A percentile compares a stretch with the other conserved stretches of the same genome.
phyloP scores from a whole-genome alignment of 2,797 vertebrate genomes.

The Enteromius anoplus region DNA sequence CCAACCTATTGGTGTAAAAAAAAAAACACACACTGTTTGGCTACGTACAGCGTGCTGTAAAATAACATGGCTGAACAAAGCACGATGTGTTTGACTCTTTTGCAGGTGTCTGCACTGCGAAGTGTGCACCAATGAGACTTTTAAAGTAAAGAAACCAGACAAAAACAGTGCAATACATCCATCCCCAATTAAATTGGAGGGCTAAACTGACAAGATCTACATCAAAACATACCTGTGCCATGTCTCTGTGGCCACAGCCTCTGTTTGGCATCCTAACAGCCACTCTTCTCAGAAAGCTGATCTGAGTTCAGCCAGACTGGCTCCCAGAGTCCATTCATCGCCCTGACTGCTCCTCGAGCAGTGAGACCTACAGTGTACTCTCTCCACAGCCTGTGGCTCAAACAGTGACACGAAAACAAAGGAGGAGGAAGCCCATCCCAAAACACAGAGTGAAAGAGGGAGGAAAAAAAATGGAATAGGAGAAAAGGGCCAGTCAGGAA shows the following conservation, averaged over 20 bases:
- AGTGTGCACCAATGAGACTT: neutral
- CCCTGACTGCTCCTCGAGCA: slow-evolving; percentile 26
- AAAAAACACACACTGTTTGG: neutral
- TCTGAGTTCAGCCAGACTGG: slow-evolving; percentile 32
- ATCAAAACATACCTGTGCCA: slow-evolving; percentile 56
- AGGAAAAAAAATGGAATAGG: slow-evolving; percentile 12
- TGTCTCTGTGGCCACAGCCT: slow-evolving; percentile 48
- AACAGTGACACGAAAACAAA: slow-evolving; percentile 45
- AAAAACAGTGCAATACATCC: neutral
- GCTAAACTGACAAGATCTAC: neutral
- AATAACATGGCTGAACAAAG: slow-evolving; percentile 43
- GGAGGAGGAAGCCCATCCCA: slow-evolving; percentile 53
- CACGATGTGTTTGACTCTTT: slow-evolving; percentile 16
- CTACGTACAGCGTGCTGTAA: slow-evolving; percentile 5
- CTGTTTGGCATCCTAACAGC: slow-evolving; percentile 42
- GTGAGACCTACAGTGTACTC: slow-evolving; percentile 36
- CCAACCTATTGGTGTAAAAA: slow-evolving; percentile 1
- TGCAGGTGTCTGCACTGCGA: neutral
- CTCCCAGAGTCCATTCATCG: slow-evolving; percentile 23
- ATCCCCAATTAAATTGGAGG: neutral
- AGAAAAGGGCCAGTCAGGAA: slow-evolving; percentile 53
- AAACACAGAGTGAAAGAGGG: slow-evolving; percentile 28
- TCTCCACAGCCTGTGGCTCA: slow-evolving; percentile 28
- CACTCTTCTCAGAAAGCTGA: slow-evolving; percentile 30
- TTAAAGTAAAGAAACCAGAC: neutral